A percentile compares a stretch with the other conserved stretches of the same genome.
Conservation (phyloP, 2,113 vertebrate species). For the Mastomys coucha region DNA sequence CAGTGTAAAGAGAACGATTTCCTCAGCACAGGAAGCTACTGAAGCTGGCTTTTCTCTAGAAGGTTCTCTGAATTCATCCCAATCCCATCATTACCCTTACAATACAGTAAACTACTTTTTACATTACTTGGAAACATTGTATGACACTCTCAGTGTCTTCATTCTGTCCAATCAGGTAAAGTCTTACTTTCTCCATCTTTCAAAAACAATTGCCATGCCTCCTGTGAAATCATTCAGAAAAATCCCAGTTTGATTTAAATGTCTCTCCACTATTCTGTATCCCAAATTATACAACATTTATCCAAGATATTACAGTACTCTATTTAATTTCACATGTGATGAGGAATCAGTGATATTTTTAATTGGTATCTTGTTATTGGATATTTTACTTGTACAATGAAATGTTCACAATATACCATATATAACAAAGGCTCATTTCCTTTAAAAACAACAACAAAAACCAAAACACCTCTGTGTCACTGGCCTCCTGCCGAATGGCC, state of each 20-base stretch:
- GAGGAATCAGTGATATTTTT: background rate
- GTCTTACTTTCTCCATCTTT: background rate
- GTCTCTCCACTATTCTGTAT: background rate
- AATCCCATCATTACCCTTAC: background rate
- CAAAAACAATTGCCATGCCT: background rate
- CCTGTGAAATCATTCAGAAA: background rate
- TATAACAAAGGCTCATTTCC: background rate
- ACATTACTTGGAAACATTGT: background rate
- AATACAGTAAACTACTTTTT: background rate
- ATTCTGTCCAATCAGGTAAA: background rate
- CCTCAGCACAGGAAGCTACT: background rate
- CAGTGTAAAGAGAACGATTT: background rate
- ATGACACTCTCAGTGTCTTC: background rate
- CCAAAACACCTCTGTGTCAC: background rate
- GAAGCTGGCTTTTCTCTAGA: background rate
- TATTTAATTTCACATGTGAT: background rate
- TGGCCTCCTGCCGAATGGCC: background rate
- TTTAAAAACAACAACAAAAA: background rate
- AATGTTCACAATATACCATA: background rate
- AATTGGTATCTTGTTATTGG: background rate
- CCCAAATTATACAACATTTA: background rate
- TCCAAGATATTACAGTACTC: background rate
- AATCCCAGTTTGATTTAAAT: background rate
- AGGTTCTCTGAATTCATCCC: background rate
- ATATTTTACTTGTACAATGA: slow-evolving; percentile 37